Conservation (phyloP, 2,888 invertebrate genomes). For the Epsilonema sp. region DNA sequence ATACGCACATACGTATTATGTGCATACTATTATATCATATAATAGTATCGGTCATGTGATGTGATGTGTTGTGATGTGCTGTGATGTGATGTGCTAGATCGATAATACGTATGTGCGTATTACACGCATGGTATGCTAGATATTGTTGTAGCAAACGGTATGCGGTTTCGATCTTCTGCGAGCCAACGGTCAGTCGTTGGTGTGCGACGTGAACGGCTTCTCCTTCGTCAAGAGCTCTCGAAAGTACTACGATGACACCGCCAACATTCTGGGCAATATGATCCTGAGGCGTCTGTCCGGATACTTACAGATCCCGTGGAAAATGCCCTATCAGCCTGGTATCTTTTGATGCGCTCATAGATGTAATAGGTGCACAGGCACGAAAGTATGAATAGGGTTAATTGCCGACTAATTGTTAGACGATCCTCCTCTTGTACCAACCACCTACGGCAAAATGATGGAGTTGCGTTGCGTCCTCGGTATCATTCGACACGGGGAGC, state of each 20-base stretch:
- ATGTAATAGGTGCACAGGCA: too few relatives aligned
- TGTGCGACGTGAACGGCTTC: slow-evolving; percentile 99
- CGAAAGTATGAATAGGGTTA: too few relatives aligned
- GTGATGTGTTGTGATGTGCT: too few relatives aligned
- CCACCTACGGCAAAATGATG: slow-evolving; percentile 95
- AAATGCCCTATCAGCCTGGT: slow-evolving; percentile 62
- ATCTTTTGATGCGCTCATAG: too few relatives aligned
- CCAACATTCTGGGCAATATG: slow-evolving; percentile 94
- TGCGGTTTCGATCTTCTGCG: slow-evolving; percentile 92
- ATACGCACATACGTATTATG: too few relatives aligned
- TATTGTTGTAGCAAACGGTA: slow-evolving; percentile 62
- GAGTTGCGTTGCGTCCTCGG: slow-evolving; percentile 81
- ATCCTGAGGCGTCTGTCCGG: slow-evolving; percentile 81
- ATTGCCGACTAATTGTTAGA: too few relatives aligned
- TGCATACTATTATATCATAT: too few relatives aligned
- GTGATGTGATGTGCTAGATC: too few relatives aligned
- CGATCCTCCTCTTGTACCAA: slow-evolving; percentile 95
- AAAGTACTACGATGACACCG: slow-evolving; percentile 99
- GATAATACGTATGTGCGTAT: too few relatives aligned
- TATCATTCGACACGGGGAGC: slow-evolving; percentile 87
- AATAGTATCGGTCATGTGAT: too few relatives aligned
- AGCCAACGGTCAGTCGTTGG: slow-evolving; percentile 94
- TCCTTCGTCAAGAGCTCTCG: slow-evolving; percentile 98
- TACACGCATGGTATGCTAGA: too few relatives aligned
- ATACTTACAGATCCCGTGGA: slow-evolving; percentile 87